phyloP scores from a whole-genome alignment of 2,888 invertebrate genomes.

The Allygus modestus region DNA sequence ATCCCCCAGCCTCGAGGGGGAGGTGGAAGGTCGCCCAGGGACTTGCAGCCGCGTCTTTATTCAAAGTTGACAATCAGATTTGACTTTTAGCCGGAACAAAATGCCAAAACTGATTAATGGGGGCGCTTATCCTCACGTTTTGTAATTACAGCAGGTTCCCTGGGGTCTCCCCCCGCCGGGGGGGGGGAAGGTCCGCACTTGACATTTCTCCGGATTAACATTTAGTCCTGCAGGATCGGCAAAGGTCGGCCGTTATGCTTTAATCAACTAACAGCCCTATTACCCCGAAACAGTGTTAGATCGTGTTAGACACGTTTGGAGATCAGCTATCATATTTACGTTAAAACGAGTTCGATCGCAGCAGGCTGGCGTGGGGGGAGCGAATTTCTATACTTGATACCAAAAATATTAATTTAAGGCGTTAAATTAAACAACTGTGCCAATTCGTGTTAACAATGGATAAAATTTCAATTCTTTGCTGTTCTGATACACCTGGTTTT shows the following conservation, averaged over 20 bases:
- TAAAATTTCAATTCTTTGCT: too few species aligned
- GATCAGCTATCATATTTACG: too few species aligned
- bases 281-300: neutral
- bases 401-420: too few species aligned
- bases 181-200: constrained; percentile 55
- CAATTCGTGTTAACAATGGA: too few species aligned
- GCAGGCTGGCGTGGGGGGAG: too few species aligned
- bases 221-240: constrained; percentile 56
- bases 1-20: neutral
- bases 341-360: too few species aligned
- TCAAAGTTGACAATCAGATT: constrained; percentile 57
- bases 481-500: too few species aligned
- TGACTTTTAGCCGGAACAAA: constrained; percentile 58
- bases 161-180: neutral
- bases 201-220: constrained; percentile 61
- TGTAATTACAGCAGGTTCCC: constrained; percentile 60
- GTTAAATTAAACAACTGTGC: too few species aligned
- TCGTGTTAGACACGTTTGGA: neutral
- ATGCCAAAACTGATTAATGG: constrained; percentile 60
- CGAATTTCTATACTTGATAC: too few species aligned
- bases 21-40: neutral
- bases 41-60: constrained; percentile 36
- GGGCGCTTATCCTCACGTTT: constrained; percentile 56
- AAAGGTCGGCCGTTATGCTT: constrained; percentile 49
- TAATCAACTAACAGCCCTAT: constrained; percentile 53